Percentiles rank a stretch among this genome's conserved stretches.
These are phyloP conservation scores for Atta cephalotes DNA, from an alignment of 1,140 invertebrate genomes.

Conservation along the genomic window DNA sequence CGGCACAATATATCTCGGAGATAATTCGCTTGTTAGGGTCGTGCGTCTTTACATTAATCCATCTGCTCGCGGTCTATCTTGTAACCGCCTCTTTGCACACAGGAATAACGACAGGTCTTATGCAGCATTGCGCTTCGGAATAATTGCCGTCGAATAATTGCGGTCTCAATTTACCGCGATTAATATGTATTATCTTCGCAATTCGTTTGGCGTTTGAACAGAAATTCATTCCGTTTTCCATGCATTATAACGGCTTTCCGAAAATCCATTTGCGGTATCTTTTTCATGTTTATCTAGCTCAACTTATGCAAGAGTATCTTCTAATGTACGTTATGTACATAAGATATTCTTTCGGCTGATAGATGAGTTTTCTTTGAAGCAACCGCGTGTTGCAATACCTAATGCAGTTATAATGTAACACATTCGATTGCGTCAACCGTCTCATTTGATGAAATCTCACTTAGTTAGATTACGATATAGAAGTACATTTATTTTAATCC, in stretches of 20 bases:
- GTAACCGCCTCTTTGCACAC: constrained; percentile 68
- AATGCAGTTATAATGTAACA: constrained; percentile 27
- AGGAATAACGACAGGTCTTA: constrained; percentile 59
- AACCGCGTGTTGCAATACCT: constrained; percentile 18
- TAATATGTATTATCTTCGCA: constrained; percentile 56
- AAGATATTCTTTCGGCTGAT: constrained; percentile 39
- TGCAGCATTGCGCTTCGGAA: constrained; percentile 53
- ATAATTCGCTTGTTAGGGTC: constrained; percentile 83
- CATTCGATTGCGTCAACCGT: not conserved
- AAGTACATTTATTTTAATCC: not conserved
- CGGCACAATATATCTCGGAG: constrained; percentile 80
- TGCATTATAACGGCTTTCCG: not conserved
- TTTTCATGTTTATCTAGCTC: not conserved
- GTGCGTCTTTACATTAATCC: constrained; percentile 77
- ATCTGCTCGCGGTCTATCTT: constrained; percentile 71
- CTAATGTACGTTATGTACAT: constrained; percentile 22
- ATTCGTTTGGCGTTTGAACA: constrained; percentile 23
- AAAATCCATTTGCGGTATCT: not conserved
- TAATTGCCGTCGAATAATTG: constrained; percentile 61
- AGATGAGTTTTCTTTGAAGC: constrained; percentile 23
- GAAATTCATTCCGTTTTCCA: not conserved
- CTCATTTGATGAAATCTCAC: not conserved
- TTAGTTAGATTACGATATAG: not conserved
- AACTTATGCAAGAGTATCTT: not conserved
- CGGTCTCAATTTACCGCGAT: constrained; percentile 69